Base-by-base conservation (phyloP, 2,888 invertebrate species). In the Liopterus haemorrhoidalis region DNA sequence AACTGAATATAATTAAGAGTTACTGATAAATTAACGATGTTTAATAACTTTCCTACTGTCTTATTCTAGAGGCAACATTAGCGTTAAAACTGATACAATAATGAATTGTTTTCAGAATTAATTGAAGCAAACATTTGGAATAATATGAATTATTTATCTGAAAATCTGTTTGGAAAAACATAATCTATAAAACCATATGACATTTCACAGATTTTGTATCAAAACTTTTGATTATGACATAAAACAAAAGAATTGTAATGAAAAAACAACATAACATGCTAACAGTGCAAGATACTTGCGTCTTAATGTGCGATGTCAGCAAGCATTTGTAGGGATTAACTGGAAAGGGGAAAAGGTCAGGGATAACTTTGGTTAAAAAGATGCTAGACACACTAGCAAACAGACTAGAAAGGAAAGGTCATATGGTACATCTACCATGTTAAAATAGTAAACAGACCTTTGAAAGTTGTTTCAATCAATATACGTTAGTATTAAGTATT, bases 231-330 rank as follows among this genome's bases (percentile, higher is more conserved):
- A 39, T 32, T 25, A 20, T 27, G 28, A 24, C 20, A 42, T 39
- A 14, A 44, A 32, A 44, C 31, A 37, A 43, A n/a, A 35, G 9
- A 35, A 18, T 35, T 9, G n/a, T 9, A 36, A 36, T 21, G 9
- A 36, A 12, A 36, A 36, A 36, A 36, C 22, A 21, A 36, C 20
- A 35, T 30, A 43, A 38, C 44, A 45, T 45, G 44, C 44, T 37
- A 39, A 45, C 39, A 45, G 44, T 38, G 44, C 38, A 38, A 45
- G 38, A 45, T 45, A 45, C 44, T 45, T 45, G 44, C 44, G 44
- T 32, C 32, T 45, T 21, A 39, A 45, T 43, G 28, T 45, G 44
- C 33, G 38, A 39, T 33, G 38, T 20, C 38, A 45, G 21, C 11
- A 38, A 45, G 44, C 44, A 45, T 39, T 39, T 39, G 32, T 21